Conservation (phyloP, 2,113 vertebrate species). For the Microtus montanus region DNA sequence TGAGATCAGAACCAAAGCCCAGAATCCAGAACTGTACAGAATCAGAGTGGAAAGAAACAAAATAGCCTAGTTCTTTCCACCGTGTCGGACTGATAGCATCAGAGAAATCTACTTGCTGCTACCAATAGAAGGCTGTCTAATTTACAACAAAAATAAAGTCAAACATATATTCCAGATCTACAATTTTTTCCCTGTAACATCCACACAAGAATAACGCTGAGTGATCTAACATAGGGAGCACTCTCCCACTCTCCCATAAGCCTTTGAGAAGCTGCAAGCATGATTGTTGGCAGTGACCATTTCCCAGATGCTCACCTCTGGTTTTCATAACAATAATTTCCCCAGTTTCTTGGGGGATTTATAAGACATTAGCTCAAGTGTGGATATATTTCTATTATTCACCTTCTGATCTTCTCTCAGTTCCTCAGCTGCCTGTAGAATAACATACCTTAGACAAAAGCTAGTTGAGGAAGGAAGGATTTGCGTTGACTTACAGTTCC, state of each 20-base stretch:
- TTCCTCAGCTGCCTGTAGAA: neutral
- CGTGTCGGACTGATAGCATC: neutral
- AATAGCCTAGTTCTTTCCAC: neutral
- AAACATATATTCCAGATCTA: neutral
- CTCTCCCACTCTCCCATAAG: neutral
- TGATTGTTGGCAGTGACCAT: neutral
- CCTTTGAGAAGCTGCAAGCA: neutral
- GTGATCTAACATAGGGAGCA: neutral
- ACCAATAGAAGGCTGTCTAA: neutral
- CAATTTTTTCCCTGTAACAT: neutral
- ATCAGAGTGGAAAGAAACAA: neutral
- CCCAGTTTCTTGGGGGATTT: neutral
- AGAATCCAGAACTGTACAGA: neutral
- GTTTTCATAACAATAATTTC: neutral
- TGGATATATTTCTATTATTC: neutral
- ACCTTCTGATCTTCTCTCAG: neutral
- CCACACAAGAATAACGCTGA: neutral
- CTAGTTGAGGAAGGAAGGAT: neutral
- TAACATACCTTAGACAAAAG: too few relatives aligned
- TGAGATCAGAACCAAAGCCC: neutral
- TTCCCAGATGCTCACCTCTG: neutral
- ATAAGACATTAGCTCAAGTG: neutral
- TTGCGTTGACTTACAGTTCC: too few relatives aligned
- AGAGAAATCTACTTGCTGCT: neutral
- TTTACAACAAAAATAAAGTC: neutral